These are phyloP conservation scores for Dastarcus helophoroides DNA, from an alignment of 2,888 invertebrate genomes.

Conservation along the genomic window DNA sequence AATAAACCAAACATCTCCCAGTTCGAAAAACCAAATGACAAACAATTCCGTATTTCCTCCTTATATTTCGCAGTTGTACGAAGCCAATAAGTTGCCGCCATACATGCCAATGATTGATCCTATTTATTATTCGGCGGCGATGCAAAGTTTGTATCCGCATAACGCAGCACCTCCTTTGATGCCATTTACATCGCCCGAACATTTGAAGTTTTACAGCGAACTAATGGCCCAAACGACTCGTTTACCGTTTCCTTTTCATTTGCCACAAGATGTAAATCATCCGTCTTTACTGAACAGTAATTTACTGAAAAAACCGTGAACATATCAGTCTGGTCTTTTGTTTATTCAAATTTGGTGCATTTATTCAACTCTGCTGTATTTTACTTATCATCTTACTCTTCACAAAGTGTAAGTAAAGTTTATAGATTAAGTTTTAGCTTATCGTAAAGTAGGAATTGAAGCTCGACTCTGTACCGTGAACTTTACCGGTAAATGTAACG, in stretches of 20 bases:
- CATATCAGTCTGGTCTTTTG: conserved; percentile 2
- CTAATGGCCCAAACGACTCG: conserved; percentile 34
- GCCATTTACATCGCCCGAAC: conserved; percentile 40
- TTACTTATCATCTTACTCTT: too few relatives aligned
- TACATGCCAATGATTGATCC: conserved; percentile 38
- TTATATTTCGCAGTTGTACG: conserved; percentile 21
- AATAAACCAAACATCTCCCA: conserved; percentile 5
- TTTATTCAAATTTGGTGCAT: background rate
- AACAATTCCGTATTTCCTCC: conserved; percentile 15
- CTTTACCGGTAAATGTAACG: too few relatives aligned
- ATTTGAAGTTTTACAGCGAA: conserved; percentile 44
- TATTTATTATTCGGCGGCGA: conserved; percentile 36
- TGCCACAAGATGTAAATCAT: conserved; percentile 18
- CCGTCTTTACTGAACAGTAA: background rate
- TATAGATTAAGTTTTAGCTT: too few relatives aligned
- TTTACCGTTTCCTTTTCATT: conserved; percentile 27
- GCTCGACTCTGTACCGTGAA: too few relatives aligned
- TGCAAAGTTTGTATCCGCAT: conserved; percentile 37
- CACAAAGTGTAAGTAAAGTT: too few relatives aligned
- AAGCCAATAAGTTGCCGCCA: conserved; percentile 26
- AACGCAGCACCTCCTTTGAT: conserved; percentile 30
- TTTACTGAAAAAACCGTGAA: conserved; percentile 4
- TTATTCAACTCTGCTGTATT: too few relatives aligned
- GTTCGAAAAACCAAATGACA: conserved; percentile 12
- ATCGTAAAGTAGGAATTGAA: too few relatives aligned